Conservation (phyloP, 2,113 vertebrate genomes). For the Tapirus terrestris region DNA sequence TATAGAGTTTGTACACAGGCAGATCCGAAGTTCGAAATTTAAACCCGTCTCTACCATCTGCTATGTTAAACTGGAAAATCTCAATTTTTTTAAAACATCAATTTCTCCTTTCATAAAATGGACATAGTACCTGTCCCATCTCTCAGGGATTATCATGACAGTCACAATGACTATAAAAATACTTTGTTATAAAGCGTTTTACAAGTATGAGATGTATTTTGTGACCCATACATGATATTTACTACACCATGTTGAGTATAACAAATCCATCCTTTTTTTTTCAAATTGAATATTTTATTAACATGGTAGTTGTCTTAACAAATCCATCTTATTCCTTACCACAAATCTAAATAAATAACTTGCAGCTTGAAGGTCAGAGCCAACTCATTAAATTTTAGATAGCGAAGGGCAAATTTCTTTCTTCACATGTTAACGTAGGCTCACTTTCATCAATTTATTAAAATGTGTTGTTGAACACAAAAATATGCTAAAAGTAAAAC, state of each 20-base stretch:
- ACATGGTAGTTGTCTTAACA: neutral
- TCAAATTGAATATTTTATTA: neutral
- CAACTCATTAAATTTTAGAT: neutral
- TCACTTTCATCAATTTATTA: neutral
- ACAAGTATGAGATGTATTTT: neutral
- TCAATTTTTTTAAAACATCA: conserved; percentile 25
- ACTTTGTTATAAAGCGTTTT: neutral
- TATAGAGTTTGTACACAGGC: neutral
- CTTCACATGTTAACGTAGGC: neutral
- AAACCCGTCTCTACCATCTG: neutral
- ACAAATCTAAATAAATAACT: conserved; percentile 7
- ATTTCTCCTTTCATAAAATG: conserved; percentile 20
- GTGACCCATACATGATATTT: neutral
- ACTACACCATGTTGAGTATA: neutral
- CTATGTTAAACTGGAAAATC: conserved; percentile 9
- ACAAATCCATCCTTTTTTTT: neutral
- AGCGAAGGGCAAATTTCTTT: neutral
- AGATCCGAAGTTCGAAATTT: neutral
- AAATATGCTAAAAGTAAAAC: neutral
- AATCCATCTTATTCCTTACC: neutral
- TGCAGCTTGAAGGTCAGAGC: neutral
- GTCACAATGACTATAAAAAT: conserved; percentile 4
- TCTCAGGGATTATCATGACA: neutral
- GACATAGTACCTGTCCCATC: neutral
- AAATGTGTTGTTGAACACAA: neutral